These are phyloP conservation scores for Eupithecia centaureata DNA, from an alignment of 2,888 invertebrate species.

Conservation along the genomic window DNA sequence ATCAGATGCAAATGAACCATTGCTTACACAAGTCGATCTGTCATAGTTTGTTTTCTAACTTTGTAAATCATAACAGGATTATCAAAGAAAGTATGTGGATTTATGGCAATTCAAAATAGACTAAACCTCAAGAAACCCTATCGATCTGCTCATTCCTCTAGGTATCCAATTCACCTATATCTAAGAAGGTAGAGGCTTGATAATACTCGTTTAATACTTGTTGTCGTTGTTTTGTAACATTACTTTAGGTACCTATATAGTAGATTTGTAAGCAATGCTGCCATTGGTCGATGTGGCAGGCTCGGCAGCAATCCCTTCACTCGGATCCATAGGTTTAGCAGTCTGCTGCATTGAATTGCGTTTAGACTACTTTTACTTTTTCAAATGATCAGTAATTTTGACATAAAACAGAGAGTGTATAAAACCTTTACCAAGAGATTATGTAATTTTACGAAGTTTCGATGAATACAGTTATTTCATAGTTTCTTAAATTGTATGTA, in stretches of 20 bases:
- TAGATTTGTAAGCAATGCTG: conserved; percentile 13
- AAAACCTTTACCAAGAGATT: not conserved
- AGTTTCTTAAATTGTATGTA: not conserved
- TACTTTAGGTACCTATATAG: not conserved
- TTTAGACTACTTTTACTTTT: not conserved
- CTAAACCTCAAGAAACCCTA: not conserved
- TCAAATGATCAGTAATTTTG: not conserved
- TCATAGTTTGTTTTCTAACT: too few species aligned
- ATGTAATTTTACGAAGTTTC: not conserved
- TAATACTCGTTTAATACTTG: not conserved
- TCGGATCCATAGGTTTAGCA: conserved; percentile 16
- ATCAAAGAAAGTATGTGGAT: too few species aligned
- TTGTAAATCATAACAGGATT: too few species aligned
- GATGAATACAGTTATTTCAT: not conserved
- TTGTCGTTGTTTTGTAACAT: too few species aligned
- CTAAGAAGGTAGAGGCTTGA: not conserved
- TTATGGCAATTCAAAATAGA: too few species aligned
- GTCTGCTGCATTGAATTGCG: not conserved
- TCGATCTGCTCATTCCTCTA: not conserved
- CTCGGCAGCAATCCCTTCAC: conserved; percentile 55
- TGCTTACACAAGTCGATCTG: too few species aligned
- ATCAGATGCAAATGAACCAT: too few species aligned
- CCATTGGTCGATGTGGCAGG: conserved; percentile 56
- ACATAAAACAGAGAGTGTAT: not conserved
- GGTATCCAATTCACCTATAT: not conserved